These are phyloP conservation scores for Sialis fuliginosa DNA, from an alignment of 2,888 invertebrate species.

Conservation along the genomic window DNA sequence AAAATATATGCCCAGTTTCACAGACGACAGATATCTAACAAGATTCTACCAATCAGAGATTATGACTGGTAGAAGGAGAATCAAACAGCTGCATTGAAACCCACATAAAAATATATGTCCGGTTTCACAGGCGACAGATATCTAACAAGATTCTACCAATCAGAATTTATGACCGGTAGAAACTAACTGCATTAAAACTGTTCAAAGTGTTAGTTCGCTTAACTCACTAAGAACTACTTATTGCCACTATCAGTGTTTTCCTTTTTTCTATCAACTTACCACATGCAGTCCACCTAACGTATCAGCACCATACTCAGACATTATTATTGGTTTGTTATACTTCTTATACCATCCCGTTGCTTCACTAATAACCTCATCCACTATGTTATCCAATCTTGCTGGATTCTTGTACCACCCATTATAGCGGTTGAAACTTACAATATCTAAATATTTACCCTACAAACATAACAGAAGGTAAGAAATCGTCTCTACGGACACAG, in stretches of 20 bases:
- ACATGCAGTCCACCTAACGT: conserved; percentile 80
- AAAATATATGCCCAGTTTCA: background rate
- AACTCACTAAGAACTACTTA: no score
- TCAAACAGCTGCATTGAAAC: no score
- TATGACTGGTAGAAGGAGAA: no score
- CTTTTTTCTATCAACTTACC: conserved; percentile 31
- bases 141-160: no score
- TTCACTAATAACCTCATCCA: conserved; percentile 51
- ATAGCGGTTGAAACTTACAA: conserved; percentile 93
- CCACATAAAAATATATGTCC: background rate
- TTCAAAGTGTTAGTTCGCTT: no score
- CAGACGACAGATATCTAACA: no score
- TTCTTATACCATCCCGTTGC: conserved; percentile 62
- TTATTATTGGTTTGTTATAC: conserved; percentile 76
- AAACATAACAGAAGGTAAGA: conserved; percentile 6
- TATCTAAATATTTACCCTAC: conserved; percentile 65
- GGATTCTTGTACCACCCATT: conserved; percentile 86
- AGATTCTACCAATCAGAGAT: no score
- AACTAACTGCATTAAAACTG: no score
- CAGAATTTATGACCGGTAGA: no score
- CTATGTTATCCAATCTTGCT: conserved; percentile 63
- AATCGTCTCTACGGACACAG: no score
- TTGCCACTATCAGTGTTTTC: background rate
- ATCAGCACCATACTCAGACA: conserved; percentile 94
- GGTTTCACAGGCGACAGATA: no score